Percentiles rank a stretch among this genome's conserved stretches.
These are phyloP conservation scores for Lochmaea capreae DNA, from an alignment of 2,888 invertebrate genomes.

Conservation along the genomic window DNA sequence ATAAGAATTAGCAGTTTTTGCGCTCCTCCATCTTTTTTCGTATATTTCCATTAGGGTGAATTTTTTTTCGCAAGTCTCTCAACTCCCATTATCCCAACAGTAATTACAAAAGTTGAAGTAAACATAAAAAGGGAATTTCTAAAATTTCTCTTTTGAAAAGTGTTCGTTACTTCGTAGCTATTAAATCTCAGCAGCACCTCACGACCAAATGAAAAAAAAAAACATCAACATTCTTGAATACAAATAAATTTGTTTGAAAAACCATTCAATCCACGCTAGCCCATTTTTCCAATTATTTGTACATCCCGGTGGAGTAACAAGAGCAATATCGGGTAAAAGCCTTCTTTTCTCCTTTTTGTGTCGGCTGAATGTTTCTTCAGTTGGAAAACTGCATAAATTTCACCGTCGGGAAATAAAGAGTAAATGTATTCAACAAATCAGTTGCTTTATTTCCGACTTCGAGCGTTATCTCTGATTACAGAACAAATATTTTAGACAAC, in stretches of 20 bases:
- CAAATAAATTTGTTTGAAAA: slow-evolving; percentile 39
- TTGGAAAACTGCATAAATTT: slow-evolving; percentile 46
- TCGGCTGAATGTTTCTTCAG: slow-evolving; percentile 41
- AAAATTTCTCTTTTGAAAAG: slow-evolving; percentile 34
- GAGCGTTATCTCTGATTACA: slow-evolving; percentile 27
- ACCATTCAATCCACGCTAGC: slow-evolving; percentile 36
- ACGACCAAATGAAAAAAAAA: slow-evolving; percentile 24
- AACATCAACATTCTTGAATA: slow-evolving; percentile 37
- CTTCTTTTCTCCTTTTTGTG: slow-evolving; percentile 34
- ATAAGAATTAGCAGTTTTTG: slow-evolving; percentile 16
- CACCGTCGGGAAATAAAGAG: slow-evolving; percentile 41
- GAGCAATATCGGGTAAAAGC: slow-evolving; percentile 41
- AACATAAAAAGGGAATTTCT: slow-evolving; percentile 30
- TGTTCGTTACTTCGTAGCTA: slow-evolving; percentile 32
- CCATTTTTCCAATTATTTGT: slow-evolving; percentile 41
- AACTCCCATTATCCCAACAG: slow-evolving; percentile 23
- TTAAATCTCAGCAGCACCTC: slow-evolving; percentile 36
- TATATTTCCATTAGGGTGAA: slow-evolving; percentile 22
- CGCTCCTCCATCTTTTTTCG: slow-evolving; percentile 13
- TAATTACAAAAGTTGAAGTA: slow-evolving; percentile 32
- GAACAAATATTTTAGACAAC: not conserved
- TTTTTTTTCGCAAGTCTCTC: slow-evolving; percentile 16
- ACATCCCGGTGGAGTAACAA: slow-evolving; percentile 37
- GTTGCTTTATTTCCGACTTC: slow-evolving; percentile 36
- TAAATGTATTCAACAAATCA: slow-evolving; percentile 44